Percentiles rank a stretch among this genome's conserved stretches.
Evolutionary conservation across 2,797 vertebrate species (phyloP).

Genomic region (Kryptolebias ocellatus): DNA sequence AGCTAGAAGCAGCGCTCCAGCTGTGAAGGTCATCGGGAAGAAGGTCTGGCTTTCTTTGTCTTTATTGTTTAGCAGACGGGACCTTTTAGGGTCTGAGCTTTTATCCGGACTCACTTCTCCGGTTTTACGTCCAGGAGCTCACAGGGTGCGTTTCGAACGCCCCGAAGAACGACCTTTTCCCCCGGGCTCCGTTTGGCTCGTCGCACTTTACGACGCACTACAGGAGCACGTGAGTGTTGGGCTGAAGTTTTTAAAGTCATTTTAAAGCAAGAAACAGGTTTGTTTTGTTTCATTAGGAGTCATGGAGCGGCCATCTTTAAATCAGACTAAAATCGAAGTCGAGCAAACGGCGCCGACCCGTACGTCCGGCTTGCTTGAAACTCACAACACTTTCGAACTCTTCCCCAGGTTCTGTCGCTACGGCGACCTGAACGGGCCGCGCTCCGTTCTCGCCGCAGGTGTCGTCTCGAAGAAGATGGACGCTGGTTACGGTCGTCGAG

Average conservation of each 20-base stretch:
- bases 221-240: slow-evolving; percentile 56
- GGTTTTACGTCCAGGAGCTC: slow-evolving; percentile 48
- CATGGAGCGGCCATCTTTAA: not conserved
- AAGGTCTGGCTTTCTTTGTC: slow-evolving; percentile 43
- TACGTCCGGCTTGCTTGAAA: too few species aligned
- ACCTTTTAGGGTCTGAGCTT: not conserved
- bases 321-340: too few species aligned
- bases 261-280: too few species aligned
- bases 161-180: slow-evolving; percentile 42
- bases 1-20: slow-evolving; percentile 11
- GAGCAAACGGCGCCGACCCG: too few species aligned
- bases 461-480: slow-evolving; percentile 32
- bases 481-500: slow-evolving; percentile 39
- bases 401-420: slow-evolving; percentile 53
- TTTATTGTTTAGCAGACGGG: not conserved
- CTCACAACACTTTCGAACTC: too few species aligned
- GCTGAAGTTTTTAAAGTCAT: not conserved
- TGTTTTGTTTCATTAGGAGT: too few species aligned
- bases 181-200: slow-evolving; percentile 38
- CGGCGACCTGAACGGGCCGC: slow-evolving; percentile 17
- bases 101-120: not conserved
- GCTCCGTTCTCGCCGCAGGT: slow-evolving; percentile 12
- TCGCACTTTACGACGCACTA: slow-evolving; percentile 69
- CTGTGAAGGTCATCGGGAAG: slow-evolving; percentile 37
- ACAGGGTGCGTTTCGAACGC: slow-evolving; percentile 64